phyloP scores from a whole-genome alignment of 2,888 invertebrate species.

The Pachymerium ferrugineum region DNA sequence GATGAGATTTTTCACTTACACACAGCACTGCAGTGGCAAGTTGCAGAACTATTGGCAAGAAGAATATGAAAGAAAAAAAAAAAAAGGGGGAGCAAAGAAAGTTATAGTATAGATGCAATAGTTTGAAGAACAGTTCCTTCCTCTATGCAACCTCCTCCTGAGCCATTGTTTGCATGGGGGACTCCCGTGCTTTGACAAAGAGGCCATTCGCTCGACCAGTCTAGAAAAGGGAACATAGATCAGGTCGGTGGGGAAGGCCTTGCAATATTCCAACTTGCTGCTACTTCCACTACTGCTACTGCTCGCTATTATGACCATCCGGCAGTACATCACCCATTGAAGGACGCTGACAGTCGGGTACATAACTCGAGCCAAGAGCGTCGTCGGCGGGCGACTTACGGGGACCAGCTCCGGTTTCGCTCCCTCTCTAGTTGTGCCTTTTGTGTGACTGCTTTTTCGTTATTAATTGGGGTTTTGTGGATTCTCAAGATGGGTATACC shows the following conservation, averaged over 20 bases:
- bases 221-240: neutral
- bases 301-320: neutral
- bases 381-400: neutral
- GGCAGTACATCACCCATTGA: conserved; percentile 7
- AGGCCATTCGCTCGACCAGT: neutral
- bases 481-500: conserved; percentile 18
- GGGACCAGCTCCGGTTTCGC: neutral
- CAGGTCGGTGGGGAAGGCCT: neutral
- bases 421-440: neutral
- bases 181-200: conserved; percentile 8
- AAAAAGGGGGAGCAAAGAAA: neutral
- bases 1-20: neutral
- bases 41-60: neutral
- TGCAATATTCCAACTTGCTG: neutral
- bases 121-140: neutral
- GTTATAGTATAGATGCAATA: neutral
- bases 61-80: neutral
- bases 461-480: conserved; percentile 27
- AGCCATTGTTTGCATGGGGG: neutral
- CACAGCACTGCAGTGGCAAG: neutral
- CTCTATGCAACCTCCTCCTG: neutral
- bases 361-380: neutral
- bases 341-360: conserved; percentile 4
- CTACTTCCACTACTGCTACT: neutral
- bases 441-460: conserved; percentile 23